Conservation (phyloP, 1,140 invertebrate genomes). For the Andricus grossulariae region DNA sequence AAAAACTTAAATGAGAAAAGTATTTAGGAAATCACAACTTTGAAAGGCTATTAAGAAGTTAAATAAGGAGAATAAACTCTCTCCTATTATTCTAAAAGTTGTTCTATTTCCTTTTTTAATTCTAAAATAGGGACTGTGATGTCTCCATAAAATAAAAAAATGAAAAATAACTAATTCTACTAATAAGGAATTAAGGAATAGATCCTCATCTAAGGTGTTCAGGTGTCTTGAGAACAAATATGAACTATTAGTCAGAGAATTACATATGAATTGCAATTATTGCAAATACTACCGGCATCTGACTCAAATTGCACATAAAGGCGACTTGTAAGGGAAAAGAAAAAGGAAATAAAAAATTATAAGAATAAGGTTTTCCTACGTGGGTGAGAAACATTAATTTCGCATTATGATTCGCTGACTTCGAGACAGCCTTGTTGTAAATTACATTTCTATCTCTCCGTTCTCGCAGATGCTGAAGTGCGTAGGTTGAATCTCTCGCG, state of each 20-base stretch:
- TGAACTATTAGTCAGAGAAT: not conserved
- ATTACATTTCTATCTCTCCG: slow-evolving; percentile 2
- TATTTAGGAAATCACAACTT: too few species aligned
- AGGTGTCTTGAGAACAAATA: not conserved
- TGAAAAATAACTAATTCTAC: not conserved
- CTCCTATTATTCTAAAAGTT: too few species aligned
- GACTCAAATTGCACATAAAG: not conserved
- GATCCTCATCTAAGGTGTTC: not conserved
- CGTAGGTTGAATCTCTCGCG: slow-evolving; percentile 6
- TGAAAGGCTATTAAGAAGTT: too few species aligned
- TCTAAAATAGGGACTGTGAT: too few species aligned
- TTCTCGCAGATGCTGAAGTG: slow-evolving; percentile 2
- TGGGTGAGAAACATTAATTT: slow-evolving; percentile 18
- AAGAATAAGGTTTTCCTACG: not conserved
- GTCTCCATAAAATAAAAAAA: too few species aligned
- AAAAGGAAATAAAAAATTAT: not conserved
- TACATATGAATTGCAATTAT: not conserved
- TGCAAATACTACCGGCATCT: not conserved
- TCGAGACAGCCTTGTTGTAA: slow-evolving; percentile 2
- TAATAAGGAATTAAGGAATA: not conserved
- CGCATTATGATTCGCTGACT: slow-evolving; percentile 20
- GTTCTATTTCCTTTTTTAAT: too few species aligned
- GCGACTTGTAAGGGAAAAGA: not conserved
- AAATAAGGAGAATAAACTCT: too few species aligned
- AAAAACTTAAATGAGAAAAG: too few species aligned